phyloP scores from a whole-genome alignment of 2,888 invertebrate species.

The Carabus problematicus region DNA sequence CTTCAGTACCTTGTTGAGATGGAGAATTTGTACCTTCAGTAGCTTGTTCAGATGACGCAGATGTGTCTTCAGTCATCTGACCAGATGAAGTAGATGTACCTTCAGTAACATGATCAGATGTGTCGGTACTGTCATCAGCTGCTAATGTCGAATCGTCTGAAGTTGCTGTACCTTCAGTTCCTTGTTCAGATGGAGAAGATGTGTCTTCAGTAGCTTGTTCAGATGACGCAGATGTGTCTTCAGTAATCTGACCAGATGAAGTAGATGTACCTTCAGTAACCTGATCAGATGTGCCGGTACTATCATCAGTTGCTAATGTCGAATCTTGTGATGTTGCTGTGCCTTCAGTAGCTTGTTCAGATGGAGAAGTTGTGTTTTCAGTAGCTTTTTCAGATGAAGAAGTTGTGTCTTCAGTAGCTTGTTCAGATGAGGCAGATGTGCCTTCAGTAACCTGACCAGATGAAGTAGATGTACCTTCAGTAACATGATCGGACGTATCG shows the following conservation, averaged over 20 bases:
- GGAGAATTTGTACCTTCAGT: not conserved
- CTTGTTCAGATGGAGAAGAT: not conserved
- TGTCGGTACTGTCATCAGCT: not conserved
- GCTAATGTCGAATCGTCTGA: no score
- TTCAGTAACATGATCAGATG: no score
- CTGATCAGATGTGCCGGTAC: no score
- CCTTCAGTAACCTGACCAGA: not conserved
- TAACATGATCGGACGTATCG: no score
- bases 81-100: no score
- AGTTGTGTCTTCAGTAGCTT: not conserved
- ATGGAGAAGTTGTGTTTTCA: not conserved
- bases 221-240: not conserved
- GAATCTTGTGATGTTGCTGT: not conserved
- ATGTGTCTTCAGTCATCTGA: no score
- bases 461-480: not conserved
- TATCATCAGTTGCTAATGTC: not conserved
- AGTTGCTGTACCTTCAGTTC: no score
- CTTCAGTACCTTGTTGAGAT: not conserved
- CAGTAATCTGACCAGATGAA: slow-evolving; percentile 4
- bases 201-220: not conserved
- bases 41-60: not conserved
- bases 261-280: not conserved
- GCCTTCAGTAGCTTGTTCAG: not conserved
- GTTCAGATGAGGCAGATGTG: not conserved
- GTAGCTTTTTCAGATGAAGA: not conserved